Conservation (phyloP, 2,888 invertebrate species). For the Ennomos quercinarius region DNA sequence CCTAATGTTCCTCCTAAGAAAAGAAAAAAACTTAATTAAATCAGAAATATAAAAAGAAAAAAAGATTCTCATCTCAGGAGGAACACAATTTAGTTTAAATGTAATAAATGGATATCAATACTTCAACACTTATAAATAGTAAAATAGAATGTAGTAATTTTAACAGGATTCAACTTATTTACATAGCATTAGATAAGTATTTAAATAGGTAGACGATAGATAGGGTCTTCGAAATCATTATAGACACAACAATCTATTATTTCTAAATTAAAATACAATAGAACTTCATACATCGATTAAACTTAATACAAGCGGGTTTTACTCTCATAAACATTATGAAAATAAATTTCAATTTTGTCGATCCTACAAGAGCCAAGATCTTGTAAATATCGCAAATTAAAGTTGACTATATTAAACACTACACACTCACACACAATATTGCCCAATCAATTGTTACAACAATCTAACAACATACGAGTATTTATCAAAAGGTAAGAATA, state of each 20-base stretch:
- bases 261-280: slow-evolving; percentile 7
- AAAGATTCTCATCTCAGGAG: slow-evolving; percentile 58
- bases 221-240: slow-evolving; percentile 25
- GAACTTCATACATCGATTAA: slow-evolving; percentile 7
- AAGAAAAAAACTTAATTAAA: slow-evolving; percentile 46
- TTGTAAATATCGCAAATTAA: slow-evolving; percentile 25
- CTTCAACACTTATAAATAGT: slow-evolving; percentile 82
- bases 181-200: slow-evolving; percentile 55
- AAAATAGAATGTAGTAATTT: slow-evolving; percentile 85
- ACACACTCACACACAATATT: slow-evolving; percentile 35
- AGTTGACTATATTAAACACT: slow-evolving; percentile 25
- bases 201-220: slow-evolving; percentile 21
- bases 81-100: slow-evolving; percentile 62
- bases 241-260: slow-evolving; percentile 13
- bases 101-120: slow-evolving; percentile 77
- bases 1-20: slow-evolving; percentile 67
- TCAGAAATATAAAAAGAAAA: slow-evolving; percentile 22
- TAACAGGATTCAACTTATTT: slow-evolving; percentile 84
- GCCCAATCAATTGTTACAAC: slow-evolving; percentile 28
- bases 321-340: slow-evolving; percentile 26
- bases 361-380: slow-evolving; percentile 21
- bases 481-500: slow-evolving; percentile 34
- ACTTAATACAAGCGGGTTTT: slow-evolving; percentile 13
- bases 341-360: slow-evolving; percentile 16
- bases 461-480: slow-evolving; percentile 36